A percentile compares a stretch with the other conserved stretches of the same genome.
phyloP scores from a whole-genome alignment of 1,140 invertebrate genomes.

The Drosophila takahashii region DNA sequence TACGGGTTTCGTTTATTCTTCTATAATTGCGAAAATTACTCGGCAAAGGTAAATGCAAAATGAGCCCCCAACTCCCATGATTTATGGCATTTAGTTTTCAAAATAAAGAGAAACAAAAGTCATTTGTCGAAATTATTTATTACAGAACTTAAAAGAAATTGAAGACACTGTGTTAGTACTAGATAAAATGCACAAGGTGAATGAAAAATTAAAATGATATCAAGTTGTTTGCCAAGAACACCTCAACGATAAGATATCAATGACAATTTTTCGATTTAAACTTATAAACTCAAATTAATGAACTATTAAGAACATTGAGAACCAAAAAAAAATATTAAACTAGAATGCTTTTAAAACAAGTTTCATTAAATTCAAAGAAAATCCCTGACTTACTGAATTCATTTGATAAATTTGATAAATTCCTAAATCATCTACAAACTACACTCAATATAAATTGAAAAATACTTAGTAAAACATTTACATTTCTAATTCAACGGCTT shows the following conservation, averaged over 20 bases:
- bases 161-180: not conserved
- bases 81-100: not conserved
- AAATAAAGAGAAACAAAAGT: slow-evolving; percentile 1
- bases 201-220: not conserved
- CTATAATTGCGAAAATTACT: slow-evolving; percentile 35
- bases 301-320: no score
- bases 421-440: not conserved
- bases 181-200: not conserved
- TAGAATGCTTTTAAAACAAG: no score
- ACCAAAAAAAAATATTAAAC: no score
- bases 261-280: not conserved
- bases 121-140: slow-evolving; percentile 9
- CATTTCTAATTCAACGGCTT: not conserved
- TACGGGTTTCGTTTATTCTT: slow-evolving; percentile 1
- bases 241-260: not conserved
- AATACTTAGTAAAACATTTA: not conserved
- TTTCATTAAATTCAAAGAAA: no score
- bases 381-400: not conserved
- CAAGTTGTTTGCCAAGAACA: not conserved
- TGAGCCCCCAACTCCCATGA: not conserved
- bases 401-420: no score
- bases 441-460: no score
- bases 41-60: slow-evolving; percentile 7
- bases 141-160: not conserved
- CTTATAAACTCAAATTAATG: no score